Evolutionary conservation across 1,140 invertebrate species (phyloP).

Genomic region (Tetramorium parvispinum): DNA sequence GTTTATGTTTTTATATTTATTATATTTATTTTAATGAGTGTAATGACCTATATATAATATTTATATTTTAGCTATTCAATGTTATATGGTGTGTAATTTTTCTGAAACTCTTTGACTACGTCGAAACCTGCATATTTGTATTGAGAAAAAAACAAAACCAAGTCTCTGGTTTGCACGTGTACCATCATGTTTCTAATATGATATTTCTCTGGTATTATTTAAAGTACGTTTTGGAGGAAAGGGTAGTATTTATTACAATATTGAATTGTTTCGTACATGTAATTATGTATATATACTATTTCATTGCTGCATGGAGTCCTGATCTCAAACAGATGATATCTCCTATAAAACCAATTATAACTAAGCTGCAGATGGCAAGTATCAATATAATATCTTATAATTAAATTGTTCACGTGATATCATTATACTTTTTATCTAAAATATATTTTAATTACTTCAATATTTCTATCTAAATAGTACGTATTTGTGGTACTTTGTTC

Average conservation of each 20-base stretch:
- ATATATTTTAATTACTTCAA: not conserved
- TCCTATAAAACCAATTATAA: slow-evolving; percentile 14
- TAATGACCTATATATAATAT: not conserved
- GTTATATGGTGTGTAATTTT: slow-evolving; percentile 79
- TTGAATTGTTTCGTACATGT: slow-evolving; percentile 24
- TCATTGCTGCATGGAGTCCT: not conserved
- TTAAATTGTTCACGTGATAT: not conserved
- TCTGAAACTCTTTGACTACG: slow-evolving; percentile 77
- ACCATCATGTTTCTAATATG: slow-evolving; percentile 89
- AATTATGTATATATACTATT: slow-evolving; percentile 46
- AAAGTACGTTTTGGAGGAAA: slow-evolving; percentile 81
- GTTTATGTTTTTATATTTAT: not conserved
- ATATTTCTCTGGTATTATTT: slow-evolving; percentile 88
- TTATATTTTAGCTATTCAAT: slow-evolving; percentile 70
- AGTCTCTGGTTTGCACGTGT: slow-evolving; percentile 89
- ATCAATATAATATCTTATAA: slow-evolving; percentile 10
- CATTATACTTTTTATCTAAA: not conserved
- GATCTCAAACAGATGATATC: not conserved
- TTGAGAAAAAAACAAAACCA: slow-evolving; percentile 89
- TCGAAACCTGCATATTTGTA: slow-evolving; percentile 88
- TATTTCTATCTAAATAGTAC: not conserved
- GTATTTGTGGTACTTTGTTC: not conserved
- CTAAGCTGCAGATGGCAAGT: slow-evolving; percentile 46
- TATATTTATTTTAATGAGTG: not conserved
- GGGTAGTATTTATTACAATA: not conserved